These are phyloP conservation scores for Poecilobothrus nobilitatus DNA, from an alignment of 2,888 invertebrate genomes.

Conservation along the genomic window DNA sequence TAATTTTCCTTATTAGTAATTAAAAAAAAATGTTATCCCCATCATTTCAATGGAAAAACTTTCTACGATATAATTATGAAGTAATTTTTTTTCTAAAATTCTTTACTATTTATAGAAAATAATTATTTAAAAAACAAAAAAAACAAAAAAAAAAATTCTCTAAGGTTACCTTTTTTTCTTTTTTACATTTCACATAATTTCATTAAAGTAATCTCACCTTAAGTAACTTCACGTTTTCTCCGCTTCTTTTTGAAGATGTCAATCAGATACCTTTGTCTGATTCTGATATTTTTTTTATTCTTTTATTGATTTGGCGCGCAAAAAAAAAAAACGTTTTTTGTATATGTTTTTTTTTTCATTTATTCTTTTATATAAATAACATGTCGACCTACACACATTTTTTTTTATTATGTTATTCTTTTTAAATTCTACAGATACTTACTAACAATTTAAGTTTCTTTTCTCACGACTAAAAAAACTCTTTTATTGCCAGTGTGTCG, in stretches of 20 bases:
- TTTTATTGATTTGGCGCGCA: conserved; percentile 6
- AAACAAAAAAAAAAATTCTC: too few species aligned
- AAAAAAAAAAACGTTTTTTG: background rate
- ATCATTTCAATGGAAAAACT: too few species aligned
- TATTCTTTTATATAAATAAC: background rate
- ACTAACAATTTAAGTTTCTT: conserved; percentile 1
- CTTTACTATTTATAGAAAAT: background rate
- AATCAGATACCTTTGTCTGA: background rate
- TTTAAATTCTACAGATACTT: background rate
- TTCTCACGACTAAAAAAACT: background rate
- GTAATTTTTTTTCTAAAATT: background rate
- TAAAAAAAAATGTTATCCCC: too few species aligned
- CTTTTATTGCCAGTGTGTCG: background rate
- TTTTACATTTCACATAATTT: background rate
- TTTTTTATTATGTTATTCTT: background rate
- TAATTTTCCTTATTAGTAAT: too few species aligned
- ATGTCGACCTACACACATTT: background rate
- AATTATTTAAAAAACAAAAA: background rate
- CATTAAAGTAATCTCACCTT: background rate
- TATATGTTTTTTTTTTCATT: background rate
- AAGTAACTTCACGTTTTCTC: background rate
- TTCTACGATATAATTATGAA: too few species aligned
- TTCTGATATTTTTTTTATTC: background rate
- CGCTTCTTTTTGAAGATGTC: background rate
- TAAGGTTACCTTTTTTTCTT: background rate